Conservation (phyloP, 2,888 invertebrate genomes). For the Ophioninae sp. region DNA sequence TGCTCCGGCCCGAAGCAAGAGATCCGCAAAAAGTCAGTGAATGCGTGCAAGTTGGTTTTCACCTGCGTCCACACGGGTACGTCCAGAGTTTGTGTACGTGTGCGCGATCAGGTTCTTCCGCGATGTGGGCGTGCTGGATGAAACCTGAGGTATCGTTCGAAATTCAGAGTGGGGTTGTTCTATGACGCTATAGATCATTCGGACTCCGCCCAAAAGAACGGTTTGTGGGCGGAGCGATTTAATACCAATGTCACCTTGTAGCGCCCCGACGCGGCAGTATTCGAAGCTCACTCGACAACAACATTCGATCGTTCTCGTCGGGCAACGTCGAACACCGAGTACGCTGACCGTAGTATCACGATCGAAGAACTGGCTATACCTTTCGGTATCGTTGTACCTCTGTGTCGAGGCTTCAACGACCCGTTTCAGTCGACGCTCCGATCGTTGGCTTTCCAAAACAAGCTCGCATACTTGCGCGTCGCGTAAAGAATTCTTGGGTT, state of each 20-base stretch:
- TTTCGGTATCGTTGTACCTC: background rate
- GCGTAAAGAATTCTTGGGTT: too few species aligned
- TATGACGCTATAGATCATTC: slow-evolving; percentile 81
- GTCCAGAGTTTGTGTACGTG: background rate
- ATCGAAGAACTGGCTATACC: background rate
- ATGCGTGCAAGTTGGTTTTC: slow-evolving; percentile 62
- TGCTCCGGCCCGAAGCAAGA: slow-evolving; percentile 36
- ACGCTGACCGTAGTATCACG: slow-evolving; percentile 31
- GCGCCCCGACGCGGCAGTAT: slow-evolving; percentile 70
- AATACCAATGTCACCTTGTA: slow-evolving; percentile 67
- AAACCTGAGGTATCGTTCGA: slow-evolving; percentile 68
- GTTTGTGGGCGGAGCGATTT: slow-evolving; percentile 67
- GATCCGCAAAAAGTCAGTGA: slow-evolving; percentile 53
- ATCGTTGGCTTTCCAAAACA: background rate
- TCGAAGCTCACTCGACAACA: slow-evolving; percentile 56
- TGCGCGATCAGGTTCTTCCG: slow-evolving; percentile 74
- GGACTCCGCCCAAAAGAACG: slow-evolving; percentile 74
- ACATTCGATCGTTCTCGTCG: slow-evolving; percentile 28
- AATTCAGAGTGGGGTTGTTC: slow-evolving; percentile 76
- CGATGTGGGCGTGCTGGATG: slow-evolving; percentile 77
- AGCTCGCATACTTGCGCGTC: too few species aligned
- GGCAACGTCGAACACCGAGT: slow-evolving; percentile 18
- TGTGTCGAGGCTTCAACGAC: background rate
- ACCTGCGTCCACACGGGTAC: slow-evolving; percentile 48
- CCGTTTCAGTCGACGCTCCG: background rate